Evolutionary conservation across 2,113 vertebrate species (phyloP).

Genomic region (Gila orcuttii): DNA sequence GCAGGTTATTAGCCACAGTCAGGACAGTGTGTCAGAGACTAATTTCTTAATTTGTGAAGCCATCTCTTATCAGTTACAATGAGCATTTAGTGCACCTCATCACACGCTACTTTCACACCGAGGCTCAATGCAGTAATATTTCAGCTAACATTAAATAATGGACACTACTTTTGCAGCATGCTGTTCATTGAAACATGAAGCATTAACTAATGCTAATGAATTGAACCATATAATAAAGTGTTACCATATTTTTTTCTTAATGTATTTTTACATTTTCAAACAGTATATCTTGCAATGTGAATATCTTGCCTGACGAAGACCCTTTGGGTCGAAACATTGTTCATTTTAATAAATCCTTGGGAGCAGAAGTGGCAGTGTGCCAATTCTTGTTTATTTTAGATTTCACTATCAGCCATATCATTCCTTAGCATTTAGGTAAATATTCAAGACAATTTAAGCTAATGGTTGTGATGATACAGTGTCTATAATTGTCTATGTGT

Average conservation of each 20-base stretch:
- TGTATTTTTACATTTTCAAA: no score
- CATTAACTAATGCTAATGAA: neutral
- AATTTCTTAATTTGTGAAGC: neutral
- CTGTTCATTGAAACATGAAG: no score
- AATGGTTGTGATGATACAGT: slow-evolving; percentile 32
- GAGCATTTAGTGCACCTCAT: neutral
- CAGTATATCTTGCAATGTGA: no score
- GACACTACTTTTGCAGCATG: neutral
- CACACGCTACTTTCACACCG: neutral
- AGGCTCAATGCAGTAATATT: neutral
- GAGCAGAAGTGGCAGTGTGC: no score
- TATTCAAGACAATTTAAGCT: slow-evolving; percentile 35
- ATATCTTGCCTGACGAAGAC: no score
- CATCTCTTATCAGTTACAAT: neutral
- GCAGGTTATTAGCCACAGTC: neutral
- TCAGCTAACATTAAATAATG: neutral
- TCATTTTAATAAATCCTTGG: no score
- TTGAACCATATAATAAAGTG: no score
- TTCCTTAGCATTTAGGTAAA: slow-evolving; percentile 7
- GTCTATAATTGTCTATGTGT: slow-evolving; percentile 52
- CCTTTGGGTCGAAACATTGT: no score
- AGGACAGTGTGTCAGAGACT: neutral
- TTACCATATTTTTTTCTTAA: no score
- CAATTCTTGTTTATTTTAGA: no score
- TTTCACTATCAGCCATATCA: neutral